Evolutionary conservation across 2,888 invertebrate species (phyloP), one percentile per base, ranked within the genome.

Genomic region (Drosophila formosana): DNA sequence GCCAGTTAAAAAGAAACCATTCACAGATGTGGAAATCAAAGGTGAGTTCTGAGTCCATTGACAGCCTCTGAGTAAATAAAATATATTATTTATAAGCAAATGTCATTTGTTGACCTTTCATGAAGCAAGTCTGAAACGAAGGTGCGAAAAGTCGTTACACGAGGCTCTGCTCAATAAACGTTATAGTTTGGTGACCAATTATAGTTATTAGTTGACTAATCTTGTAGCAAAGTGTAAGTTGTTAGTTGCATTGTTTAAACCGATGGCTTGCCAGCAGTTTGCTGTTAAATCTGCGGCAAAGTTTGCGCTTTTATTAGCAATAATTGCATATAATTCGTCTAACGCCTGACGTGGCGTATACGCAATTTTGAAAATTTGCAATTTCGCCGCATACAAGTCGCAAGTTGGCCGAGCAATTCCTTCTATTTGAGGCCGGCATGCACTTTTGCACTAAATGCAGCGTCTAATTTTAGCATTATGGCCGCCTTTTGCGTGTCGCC

Each of bases 1-100:
- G 92, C 80, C 92, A 75, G 91, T 92, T 70, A 92, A 92, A 86
- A 93, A 92, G 91, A 92, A 92, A 90, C 92, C 92, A 46, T 93
- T 93, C 66, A 92, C 92, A 51, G 93, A 93, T 56, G 89, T 89
- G 65, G 93, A 93, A 89, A 77, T 93, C 51, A 89, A 84, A 80
- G 93, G 93, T 93, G 80, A 89, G 91, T 66, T 6, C 0, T 28
- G 9, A 43, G 8, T 41, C n/a, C 7, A 23, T 56, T 56, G 25
- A n/a, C 41, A 53, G 41, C 11, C 0, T 11, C 6, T 55, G 3
- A n/a, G n/a, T 32, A 46, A 56, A 56, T 46, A 55, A 13, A 37
- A 53, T 37, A 32, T 13, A 34, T 61, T 50, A 28, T 62, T 60
- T 37, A 39, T 49, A 49, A 46, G 55, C 43, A 62, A 57, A 55